Evolutionary conservation across 2,797 vertebrate genomes (phyloP).

Genomic region (Rachycentron canadum): DNA sequence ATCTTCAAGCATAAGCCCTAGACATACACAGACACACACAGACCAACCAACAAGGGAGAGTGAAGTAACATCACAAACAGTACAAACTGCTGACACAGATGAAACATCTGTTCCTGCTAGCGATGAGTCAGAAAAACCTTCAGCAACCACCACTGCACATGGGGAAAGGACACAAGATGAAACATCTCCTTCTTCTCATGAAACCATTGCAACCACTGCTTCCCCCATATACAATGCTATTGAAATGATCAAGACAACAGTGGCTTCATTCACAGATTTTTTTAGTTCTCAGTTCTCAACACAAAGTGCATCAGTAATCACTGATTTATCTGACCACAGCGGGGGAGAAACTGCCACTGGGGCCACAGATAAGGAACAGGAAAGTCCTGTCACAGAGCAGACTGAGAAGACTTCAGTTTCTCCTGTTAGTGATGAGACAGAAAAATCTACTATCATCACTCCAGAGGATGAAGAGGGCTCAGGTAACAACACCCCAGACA

Average conservation of each 20-base stretch:
- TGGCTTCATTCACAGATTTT: conserved; percentile 62
- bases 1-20: conserved; percentile 16
- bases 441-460: neutral
- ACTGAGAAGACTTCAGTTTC: neutral
- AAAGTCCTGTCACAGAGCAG: conserved; percentile 13
- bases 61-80: conserved; percentile 27
- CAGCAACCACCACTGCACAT: neutral
- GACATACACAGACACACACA: conserved; percentile 15
- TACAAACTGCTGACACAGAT: conserved; percentile 18
- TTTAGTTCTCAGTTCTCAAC: conserved; percentile 55
- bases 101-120: conserved; percentile 8
- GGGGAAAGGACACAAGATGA: conserved; percentile 22
- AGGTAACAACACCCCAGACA: too few species aligned
- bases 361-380: conserved; percentile 16
- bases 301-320: conserved; percentile 30
- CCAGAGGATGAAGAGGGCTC: too few species aligned
- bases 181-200: conserved; percentile 13
- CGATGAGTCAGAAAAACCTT: conserved; percentile 9
- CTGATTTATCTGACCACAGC: conserved; percentile 24
- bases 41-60: conserved; percentile 19
- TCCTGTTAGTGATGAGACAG: neutral
- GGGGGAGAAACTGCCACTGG: conserved; percentile 11
- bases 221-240: conserved; percentile 60
- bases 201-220: conserved; percentile 35
- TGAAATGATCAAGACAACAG: conserved; percentile 64